Conservation (phyloP, 2,888 invertebrate genomes). For the Troides helena region DNA sequence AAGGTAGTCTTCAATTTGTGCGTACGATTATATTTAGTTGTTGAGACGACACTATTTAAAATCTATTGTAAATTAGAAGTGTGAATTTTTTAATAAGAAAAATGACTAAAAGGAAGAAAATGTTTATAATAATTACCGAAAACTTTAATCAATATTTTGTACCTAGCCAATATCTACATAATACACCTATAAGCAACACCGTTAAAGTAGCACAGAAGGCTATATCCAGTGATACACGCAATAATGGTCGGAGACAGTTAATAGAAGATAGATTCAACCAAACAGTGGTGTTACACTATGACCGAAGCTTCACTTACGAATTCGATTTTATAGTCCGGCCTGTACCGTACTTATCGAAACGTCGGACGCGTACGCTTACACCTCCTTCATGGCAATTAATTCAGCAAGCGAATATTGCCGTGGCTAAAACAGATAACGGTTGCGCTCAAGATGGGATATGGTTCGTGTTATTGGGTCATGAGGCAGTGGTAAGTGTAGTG, state of each 20-base stretch:
- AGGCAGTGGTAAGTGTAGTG: background rate
- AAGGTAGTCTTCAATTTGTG: conserved; percentile 20
- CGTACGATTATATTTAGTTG: background rate
- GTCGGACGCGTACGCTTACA: conserved; percentile 49
- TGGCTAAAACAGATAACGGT: conserved; percentile 74
- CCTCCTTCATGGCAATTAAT: conserved; percentile 71
- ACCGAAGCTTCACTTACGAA: conserved; percentile 66
- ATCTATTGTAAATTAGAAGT: no score
- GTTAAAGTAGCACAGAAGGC: conserved; percentile 5
- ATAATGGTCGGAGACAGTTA: conserved; percentile 43
- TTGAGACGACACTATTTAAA: no score
- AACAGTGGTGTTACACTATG: conserved; percentile 51
- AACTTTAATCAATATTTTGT: background rate
- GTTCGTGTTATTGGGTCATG: background rate
- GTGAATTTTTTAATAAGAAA: no score
- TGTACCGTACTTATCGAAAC: conserved; percentile 45
- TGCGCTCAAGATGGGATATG: conserved; percentile 40
- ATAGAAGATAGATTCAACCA: conserved; percentile 53
- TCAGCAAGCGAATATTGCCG: conserved; percentile 76
- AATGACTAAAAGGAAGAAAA: no score
- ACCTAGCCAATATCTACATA: background rate
- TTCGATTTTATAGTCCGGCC: conserved; percentile 55
- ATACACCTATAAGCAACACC: background rate
- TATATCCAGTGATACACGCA: conserved; percentile 22
- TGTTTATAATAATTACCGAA: background rate